Evolutionary conservation across 1,140 invertebrate genomes (phyloP).

Genomic region (Heliothis subflexa): DNA sequence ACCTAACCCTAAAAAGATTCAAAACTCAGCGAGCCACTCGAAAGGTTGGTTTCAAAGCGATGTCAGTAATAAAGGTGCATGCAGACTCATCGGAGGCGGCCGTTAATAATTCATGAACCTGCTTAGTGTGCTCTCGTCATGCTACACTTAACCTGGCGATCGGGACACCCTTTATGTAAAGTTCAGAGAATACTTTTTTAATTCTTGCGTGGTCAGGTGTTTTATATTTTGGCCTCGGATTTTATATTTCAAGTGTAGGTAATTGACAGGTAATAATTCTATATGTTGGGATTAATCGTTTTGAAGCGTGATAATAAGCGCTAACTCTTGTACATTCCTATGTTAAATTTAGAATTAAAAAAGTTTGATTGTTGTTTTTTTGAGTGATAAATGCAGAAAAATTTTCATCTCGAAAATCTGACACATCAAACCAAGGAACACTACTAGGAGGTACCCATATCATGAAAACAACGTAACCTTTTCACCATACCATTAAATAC

Average conservation of each 20-base stretch:
- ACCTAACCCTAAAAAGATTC: conserved; percentile 13
- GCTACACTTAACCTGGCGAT: conserved; percentile 60
- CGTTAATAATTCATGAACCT: conserved; percentile 72
- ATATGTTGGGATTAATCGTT: neutral
- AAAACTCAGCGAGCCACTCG: conserved; percentile 37
- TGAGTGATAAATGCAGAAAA: too few relatives aligned
- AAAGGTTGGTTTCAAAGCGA: conserved; percentile 52
- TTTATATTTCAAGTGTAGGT: neutral
- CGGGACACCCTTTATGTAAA: conserved; percentile 59
- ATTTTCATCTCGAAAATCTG: too few relatives aligned
- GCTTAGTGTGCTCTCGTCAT: conserved; percentile 63
- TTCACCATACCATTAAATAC: too few relatives aligned
- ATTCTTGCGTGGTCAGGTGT: conserved; percentile 26
- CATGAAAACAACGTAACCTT: too few relatives aligned
- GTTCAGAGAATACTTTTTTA: conserved; percentile 39
- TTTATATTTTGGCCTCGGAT: neutral
- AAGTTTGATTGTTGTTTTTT: too few relatives aligned
- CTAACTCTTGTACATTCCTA: too few relatives aligned
- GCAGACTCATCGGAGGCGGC: conserved; percentile 59
- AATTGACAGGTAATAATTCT: neutral
- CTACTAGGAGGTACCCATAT: too few relatives aligned
- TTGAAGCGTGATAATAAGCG: too few relatives aligned
- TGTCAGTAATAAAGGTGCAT: conserved; percentile 64
- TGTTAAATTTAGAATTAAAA: too few relatives aligned
- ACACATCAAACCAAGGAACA: too few relatives aligned